A percentile compares a stretch with the other conserved stretches of the same genome.
phyloP scores from a whole-genome alignment of 2,797 vertebrate genomes.

The Poeciliopsis gracilis region DNA sequence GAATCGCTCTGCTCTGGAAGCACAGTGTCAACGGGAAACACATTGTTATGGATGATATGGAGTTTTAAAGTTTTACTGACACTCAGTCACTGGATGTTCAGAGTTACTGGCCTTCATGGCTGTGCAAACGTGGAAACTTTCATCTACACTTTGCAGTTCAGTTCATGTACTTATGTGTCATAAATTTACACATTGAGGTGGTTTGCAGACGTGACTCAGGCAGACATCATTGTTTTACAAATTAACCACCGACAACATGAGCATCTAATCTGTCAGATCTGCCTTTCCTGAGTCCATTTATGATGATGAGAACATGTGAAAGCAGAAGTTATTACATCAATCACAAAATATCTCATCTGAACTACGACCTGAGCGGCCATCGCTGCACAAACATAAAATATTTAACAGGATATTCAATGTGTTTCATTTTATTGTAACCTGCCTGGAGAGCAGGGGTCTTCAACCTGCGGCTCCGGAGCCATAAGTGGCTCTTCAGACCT shows the following conservation, averaged over 20 bases:
- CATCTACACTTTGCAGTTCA: neutral
- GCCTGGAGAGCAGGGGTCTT: neutral
- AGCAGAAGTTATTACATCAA: neutral
- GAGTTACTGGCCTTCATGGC: neutral
- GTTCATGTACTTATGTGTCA: neutral
- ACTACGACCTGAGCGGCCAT: neutral
- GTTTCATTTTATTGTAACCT: neutral
- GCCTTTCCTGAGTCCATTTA: neutral
- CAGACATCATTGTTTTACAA: neutral
- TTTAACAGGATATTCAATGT: neutral
- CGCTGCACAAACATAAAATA: neutral
- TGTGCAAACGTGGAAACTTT: neutral
- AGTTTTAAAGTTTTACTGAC: neutral
- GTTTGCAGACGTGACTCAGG: neutral
- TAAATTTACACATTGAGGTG: neutral
- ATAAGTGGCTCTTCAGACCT: too few relatives aligned
- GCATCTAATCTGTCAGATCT: neutral
- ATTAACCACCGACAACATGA: neutral
- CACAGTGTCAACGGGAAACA: conserved; percentile 1
- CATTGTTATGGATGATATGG: neutral
- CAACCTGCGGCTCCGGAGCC: too few relatives aligned
- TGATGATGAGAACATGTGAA: neutral
- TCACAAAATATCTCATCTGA: neutral
- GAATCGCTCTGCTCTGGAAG: neutral
- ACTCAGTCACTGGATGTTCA: neutral